Base-by-base conservation (phyloP, 2,113 vertebrate genomes). In the Cottus gobio region DNA sequence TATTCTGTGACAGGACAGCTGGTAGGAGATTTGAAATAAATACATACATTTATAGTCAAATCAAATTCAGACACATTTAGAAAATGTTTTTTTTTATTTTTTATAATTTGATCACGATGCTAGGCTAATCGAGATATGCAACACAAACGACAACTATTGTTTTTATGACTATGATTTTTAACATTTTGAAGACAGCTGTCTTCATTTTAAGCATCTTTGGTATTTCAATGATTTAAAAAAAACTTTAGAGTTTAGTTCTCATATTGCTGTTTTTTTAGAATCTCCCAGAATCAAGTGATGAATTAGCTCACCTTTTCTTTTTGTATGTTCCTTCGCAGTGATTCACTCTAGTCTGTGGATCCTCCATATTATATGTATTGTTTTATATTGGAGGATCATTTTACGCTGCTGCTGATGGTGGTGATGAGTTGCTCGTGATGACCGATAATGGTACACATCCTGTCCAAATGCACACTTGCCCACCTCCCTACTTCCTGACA, bases 401-500 rank as follows among this genome's bases (percentile, higher is more conserved):
- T 37, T 34, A 31, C 76, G 72, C 39, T 48, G 71, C 75, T 60
- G 83, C 30, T 65, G 50, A 54, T 65, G 37, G 37, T 66, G 81
- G 22, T 65, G 71, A 80, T 79, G 68, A 82, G 89, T 84, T 60
- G 71, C 75, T 36, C 22, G 20, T 87, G 77, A 83, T 83, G 82
- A 81, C 72, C 11, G 54, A 86, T 89, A 88, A 86, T 88, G 84
- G 58, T 46, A 28, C 73, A 70, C 76, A 85, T 86, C 84, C 88
- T 85, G 81, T 79, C 72, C 79, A 76, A 71, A 79, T 66, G 87
- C 85, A 86, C 83, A 77, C 73, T 87, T 31, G 70, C 86, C 67
- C 42, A n/a, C 67, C 68, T 74, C 63, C 80, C 60, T 76, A 87
- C 80, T 91, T 90, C 87, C 90, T 88, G 90, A 88, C 80, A 89